A percentile compares a stretch with the other conserved stretches of the same genome.
Evolutionary conservation across 1,140 invertebrate species (phyloP).

Genomic region (Thrips palmi): DNA sequence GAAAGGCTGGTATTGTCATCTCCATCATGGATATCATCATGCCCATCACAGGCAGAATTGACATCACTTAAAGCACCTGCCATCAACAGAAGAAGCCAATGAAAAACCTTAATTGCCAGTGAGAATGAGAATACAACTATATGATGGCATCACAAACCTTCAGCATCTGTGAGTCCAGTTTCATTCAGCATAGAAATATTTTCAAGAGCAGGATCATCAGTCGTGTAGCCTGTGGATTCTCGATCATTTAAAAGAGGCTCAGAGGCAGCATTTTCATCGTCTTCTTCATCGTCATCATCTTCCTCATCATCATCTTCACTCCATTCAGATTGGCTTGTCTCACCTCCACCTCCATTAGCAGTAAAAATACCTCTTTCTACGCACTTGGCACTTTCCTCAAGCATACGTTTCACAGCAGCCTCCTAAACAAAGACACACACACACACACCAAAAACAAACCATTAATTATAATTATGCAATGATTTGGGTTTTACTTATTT

Average conservation of each 20-base stretch:
- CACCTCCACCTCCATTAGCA: conserved; percentile 20
- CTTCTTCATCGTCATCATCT: conserved; percentile 29
- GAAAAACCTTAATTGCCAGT: not conserved
- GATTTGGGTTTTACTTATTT: too few species aligned
- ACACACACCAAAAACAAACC: not conserved
- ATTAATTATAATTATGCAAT: too few species aligned
- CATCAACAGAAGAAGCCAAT: conserved; percentile 10
- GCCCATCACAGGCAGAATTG: conserved; percentile 42
- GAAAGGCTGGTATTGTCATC: conserved; percentile 54
- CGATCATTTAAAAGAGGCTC: conserved; percentile 30
- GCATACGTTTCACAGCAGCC: conserved; percentile 29
- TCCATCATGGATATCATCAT: conserved; percentile 31
- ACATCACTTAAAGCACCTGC: conserved; percentile 58
- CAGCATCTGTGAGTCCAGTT: conserved; percentile 66
- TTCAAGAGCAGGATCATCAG: conserved; percentile 62
- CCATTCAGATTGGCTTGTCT: conserved; percentile 57
- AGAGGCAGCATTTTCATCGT: conserved; percentile 34
- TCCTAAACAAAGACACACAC: conserved; percentile 20
- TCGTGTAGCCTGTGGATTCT: conserved; percentile 61
- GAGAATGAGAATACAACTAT: not conserved
- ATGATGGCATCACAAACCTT: conserved; percentile 29
- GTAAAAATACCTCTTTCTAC: conserved; percentile 16
- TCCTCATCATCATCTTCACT: conserved; percentile 40
- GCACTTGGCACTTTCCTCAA: conserved; percentile 22
- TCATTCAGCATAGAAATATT: conserved; percentile 69